Conservation (phyloP, 2,797 vertebrate species). For the Argentina silus region DNA sequence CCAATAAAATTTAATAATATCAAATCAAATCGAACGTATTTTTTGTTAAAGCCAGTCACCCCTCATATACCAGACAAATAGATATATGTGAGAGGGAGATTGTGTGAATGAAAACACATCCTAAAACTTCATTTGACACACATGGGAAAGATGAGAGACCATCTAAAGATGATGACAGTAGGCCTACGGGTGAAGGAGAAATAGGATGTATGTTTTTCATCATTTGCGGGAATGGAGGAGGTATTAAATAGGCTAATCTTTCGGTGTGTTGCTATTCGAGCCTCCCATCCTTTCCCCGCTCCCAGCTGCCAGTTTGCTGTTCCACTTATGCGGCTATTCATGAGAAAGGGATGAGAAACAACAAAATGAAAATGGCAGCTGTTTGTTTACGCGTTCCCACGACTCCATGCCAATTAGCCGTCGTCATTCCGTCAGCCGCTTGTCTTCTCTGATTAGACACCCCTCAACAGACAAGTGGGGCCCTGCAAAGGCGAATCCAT, state of each 20-base stretch:
- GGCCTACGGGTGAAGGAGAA: slow-evolving; percentile 34
- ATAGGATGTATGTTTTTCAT: slow-evolving; percentile 32
- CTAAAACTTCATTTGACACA: not conserved
- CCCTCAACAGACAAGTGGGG: slow-evolving; percentile 68
- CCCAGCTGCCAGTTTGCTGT: slow-evolving; percentile 72
- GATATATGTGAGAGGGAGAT: not conserved
- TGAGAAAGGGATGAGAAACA: slow-evolving; percentile 65
- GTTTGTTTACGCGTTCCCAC: slow-evolving; percentile 86
- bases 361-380: slow-evolving; percentile 78
- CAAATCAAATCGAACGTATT: not conserved
- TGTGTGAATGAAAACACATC: not conserved
- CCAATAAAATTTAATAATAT: not conserved
- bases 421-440: slow-evolving; percentile 75
- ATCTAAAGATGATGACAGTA: slow-evolving; percentile 37
- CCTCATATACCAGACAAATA: no score
- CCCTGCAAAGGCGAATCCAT: slow-evolving; percentile 32
- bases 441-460: slow-evolving; percentile 80
- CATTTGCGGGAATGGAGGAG: slow-evolving; percentile 41
- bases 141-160: slow-evolving; percentile 39
- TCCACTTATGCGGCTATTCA: slow-evolving; percentile 72
- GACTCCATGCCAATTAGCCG: slow-evolving; percentile 80
- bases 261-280: slow-evolving; percentile 44
- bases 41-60: not conserved
- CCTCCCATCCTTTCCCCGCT: slow-evolving; percentile 43
- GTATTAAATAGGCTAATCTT: slow-evolving; percentile 70